Evolutionary conservation across 2,888 invertebrate species (phyloP), one percentile per base, ranked within the genome.

Genomic region (Parascotia fuliginaria): DNA sequence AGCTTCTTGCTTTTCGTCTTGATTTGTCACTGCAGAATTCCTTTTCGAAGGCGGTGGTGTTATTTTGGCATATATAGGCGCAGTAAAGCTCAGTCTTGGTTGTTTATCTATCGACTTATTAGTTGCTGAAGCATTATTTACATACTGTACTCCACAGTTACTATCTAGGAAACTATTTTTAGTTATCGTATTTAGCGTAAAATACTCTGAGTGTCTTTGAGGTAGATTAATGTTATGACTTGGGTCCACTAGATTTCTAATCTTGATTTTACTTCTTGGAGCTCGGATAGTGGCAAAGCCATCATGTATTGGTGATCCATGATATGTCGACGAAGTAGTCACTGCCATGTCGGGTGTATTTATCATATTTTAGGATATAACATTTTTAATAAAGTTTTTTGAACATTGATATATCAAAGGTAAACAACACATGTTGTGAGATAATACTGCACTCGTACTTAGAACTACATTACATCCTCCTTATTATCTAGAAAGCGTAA

Each of bases 271-370:
- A 70, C 92, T 92, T 68, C 92, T 86, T 27, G 92, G 94, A 9
- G 95, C 93, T 51, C 96, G 93, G 67, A 97, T 96, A n/a, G 97
- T 97, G 42, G 97, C 97, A 86, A 96, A 97, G 46, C 97, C 97
- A 85, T 97, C 97, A 84, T 96, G 95, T 42, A 97, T 94, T 50
- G 95, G 94, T 43, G 94, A 87, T 44, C 89, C 89, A 73, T 90
- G 88, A 74, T 85, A 91, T 40, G 85, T 85, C 43, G 85, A 77
- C 22, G 92, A 88, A 46, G 90, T 89, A 12, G 91, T 90, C 44
- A 90, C 89, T 42, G 92, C 91, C 91, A 87, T 87, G 33, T 76
- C 75, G 46, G 66, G 53, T 55, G 62, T 66, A 55, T 55, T 65
- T 66, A 62, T 63, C 73, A 78, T 60, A 34, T 47, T 53, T 54